A percentile compares a stretch with the other conserved stretches of the same genome.
phyloP scores from a whole-genome alignment of 2,888 invertebrate genomes.

The Troides helena region DNA sequence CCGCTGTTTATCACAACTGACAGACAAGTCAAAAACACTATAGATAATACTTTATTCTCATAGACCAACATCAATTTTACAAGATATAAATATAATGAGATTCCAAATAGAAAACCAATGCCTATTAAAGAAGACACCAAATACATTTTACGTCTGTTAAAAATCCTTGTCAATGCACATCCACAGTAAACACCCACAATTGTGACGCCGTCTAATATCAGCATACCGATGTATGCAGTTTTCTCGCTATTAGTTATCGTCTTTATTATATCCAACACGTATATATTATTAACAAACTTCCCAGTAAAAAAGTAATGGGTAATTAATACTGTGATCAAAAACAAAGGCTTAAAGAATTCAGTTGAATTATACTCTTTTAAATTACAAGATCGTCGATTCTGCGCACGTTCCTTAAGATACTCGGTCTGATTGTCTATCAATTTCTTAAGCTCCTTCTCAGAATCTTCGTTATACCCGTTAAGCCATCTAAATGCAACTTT shows the following conservation, averaged over 20 bases:
- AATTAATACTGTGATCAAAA: conserved; percentile 33
- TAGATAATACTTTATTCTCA: conserved; percentile 41
- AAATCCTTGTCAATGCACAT: conserved; percentile 15
- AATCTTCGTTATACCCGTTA: conserved; percentile 25
- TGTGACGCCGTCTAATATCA: conserved; percentile 31
- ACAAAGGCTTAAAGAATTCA: conserved; percentile 33
- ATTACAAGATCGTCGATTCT: background rate
- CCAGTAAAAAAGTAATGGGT: conserved; percentile 50
- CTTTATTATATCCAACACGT: conserved; percentile 33
- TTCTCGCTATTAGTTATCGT: conserved; percentile 29
- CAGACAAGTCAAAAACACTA: conserved; percentile 46
- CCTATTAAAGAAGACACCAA: conserved; percentile 36
- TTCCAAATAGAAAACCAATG: conserved; percentile 40
- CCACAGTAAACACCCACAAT: conserved; percentile 17
- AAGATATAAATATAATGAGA: conserved; percentile 56
- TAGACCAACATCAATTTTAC: conserved; percentile 35
- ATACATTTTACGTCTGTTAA: conserved; percentile 45
- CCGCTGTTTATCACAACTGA: conserved; percentile 46
- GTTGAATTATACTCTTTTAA: background rate
- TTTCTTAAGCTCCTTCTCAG: conserved; percentile 31
- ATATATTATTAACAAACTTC: conserved; percentile 29
- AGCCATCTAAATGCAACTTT: conserved; percentile 33
- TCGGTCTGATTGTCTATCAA: conserved; percentile 9
- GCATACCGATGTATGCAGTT: conserved; percentile 31
- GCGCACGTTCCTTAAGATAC: background rate